These are phyloP conservation scores for Cirrhinus mrigala DNA, from an alignment of 2,797 vertebrate species.

Conservation along the genomic window DNA sequence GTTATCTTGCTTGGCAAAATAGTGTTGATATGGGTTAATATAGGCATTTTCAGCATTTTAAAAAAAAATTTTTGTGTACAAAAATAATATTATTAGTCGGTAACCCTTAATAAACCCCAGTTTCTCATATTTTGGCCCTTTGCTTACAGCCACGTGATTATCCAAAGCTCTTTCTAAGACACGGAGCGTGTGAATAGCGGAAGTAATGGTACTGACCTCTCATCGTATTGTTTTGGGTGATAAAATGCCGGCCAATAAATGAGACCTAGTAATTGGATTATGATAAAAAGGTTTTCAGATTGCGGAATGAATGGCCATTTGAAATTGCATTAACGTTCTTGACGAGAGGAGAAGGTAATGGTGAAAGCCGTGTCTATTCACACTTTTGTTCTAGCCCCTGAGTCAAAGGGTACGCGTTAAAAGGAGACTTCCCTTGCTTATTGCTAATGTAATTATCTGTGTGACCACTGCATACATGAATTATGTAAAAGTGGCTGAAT, in stretches of 20 bases:
- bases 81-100: neutral
- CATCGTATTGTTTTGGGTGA: constrained; percentile 52
- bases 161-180: constrained; percentile 26
- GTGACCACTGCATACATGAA: constrained; percentile 69
- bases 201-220: constrained; percentile 46
- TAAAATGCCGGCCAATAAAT: constrained; percentile 55
- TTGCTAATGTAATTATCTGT: constrained; percentile 75
- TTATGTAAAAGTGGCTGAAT: constrained; percentile 65
- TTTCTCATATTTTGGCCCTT: neutral
- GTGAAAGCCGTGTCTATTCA: constrained; percentile 46
- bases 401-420: constrained; percentile 40
- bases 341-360: constrained; percentile 57
- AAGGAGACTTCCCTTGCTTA: constrained; percentile 48
- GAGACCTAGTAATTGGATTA: constrained; percentile 58
- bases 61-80: neutral
- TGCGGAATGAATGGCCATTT: constrained; percentile 63
- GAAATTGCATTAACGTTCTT: constrained; percentile 57
- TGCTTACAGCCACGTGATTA: constrained; percentile 20
- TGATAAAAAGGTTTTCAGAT: constrained; percentile 60
- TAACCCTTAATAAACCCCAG: neutral
- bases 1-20: neutral
- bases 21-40: neutral
- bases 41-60: neutral
- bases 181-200: constrained; percentile 1
- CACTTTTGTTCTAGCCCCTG: constrained; percentile 52